These are phyloP conservation scores for Pituophis catenifer DNA, from an alignment of 2,113 vertebrate genomes.

Conservation along the genomic window DNA sequence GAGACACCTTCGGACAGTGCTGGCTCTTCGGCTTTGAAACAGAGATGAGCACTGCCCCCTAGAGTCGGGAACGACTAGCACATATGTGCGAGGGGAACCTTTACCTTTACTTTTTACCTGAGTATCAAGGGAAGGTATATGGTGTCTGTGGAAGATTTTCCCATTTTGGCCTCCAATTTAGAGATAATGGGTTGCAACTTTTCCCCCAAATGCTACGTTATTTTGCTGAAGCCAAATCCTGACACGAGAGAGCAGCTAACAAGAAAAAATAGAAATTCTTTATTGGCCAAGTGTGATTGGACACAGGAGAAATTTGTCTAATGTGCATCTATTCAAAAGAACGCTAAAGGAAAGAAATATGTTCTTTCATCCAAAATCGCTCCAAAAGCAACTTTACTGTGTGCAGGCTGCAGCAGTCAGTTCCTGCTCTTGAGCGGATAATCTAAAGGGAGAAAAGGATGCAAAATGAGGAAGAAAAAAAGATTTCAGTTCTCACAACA, in stretches of 20 bases:
- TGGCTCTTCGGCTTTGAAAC: no score
- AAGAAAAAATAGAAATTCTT: no score
- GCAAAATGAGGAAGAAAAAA: neutral
- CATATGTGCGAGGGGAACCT: no score
- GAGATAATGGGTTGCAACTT: conserved; percentile 11
- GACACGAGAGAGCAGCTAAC: neutral
- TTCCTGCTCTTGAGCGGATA: neutral
- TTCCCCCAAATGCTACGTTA: conserved; percentile 15
- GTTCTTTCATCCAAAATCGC: neutral
- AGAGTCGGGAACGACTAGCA: no score
- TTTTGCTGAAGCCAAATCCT: neutral
- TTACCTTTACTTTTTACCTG: neutral
- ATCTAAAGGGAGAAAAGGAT: neutral
- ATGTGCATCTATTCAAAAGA: neutral
- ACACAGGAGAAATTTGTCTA: no score
- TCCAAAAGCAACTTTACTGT: neutral
- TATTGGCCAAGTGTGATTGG: no score
- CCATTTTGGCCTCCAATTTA: neutral
- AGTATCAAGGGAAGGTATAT: neutral
- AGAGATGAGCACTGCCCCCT: no score
- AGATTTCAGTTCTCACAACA: neutral
- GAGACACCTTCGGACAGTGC: no score
- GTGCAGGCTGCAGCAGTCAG: no score
- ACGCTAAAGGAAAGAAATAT: neutral
- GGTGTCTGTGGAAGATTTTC: neutral